Evolutionary conservation across 2,888 invertebrate genomes (phyloP), one percentile per base, ranked within the genome.

Genomic region (Prosapia bicincta): DNA sequence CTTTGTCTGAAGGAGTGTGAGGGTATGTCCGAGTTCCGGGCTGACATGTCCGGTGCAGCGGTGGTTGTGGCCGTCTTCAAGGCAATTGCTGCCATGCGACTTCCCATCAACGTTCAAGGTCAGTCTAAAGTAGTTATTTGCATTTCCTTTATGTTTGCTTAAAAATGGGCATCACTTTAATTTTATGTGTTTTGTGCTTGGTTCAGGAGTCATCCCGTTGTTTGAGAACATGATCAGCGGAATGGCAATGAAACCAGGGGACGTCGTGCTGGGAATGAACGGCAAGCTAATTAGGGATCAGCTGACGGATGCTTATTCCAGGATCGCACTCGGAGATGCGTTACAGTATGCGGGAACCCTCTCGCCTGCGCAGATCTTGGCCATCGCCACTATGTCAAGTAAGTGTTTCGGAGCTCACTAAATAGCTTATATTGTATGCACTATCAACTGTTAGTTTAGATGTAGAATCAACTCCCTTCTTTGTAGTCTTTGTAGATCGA

Each of bases 251-350:
- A 87, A 85, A 7, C 88, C 88, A 73, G 86, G 86, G 0, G 86
- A 86, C 81, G 83, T 86, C 3, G 84, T 86, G 5, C 83, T 83
- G 81, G 83, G 84, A 0, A 79, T 84, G 86, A 90, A 84, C 85
- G 90, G 90, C 23, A 90, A 90, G 82, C 87, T 88, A 0, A 89
- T 91, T 72, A 88, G 88, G 85, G 86, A 90, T 68, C 88, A 89
- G 85, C 86, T 89, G 84, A 85, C 89, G 77, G 83, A 85, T 83
- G 89, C 89, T 83, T 90, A 86, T 79, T 86, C 85, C 1, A 81
- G 85, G 66, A 78, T 86, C 30, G 78, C 83, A 13, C 74, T 85
- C 73, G 85, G 84, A 0, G 84, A 84, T 76, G 84, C 84, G 2
- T 77, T 86, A 23, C 3, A n/a, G 2, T 54, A 54, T 20, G n/a